Evolutionary conservation across 2,888 invertebrate genomes (phyloP).

Genomic region (Eumerus sabulonum): DNA sequence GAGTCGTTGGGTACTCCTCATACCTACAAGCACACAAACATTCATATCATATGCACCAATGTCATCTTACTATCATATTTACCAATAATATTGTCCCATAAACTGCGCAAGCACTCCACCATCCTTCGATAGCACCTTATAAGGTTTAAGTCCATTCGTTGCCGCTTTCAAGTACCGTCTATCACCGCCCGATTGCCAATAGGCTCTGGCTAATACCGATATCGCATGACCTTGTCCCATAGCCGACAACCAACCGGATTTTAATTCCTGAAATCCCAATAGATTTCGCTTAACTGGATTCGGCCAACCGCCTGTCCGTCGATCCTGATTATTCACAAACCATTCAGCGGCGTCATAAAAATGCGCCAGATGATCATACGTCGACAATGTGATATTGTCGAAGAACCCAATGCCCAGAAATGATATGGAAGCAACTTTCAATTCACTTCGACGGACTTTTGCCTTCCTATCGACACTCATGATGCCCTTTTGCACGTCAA

Average conservation of each 20-base stretch:
- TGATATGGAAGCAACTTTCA: slow-evolving; percentile 83
- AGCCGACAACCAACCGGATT: slow-evolving; percentile 96
- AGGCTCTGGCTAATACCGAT: slow-evolving; percentile 95
- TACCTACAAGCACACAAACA: slow-evolving; percentile 84
- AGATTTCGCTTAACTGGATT: slow-evolving; percentile 91
- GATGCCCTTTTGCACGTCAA: slow-evolving; percentile 95
- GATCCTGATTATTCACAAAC: slow-evolving; percentile 93
- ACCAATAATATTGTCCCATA: slow-evolving; percentile 93
- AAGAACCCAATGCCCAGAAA: slow-evolving; percentile 86
- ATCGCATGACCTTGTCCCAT: slow-evolving; percentile 99
- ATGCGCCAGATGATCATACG: slow-evolving; percentile 92
- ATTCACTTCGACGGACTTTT: slow-evolving; percentile 77
- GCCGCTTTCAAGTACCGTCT: slow-evolving; percentile 90
- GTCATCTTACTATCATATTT: slow-evolving; percentile 73
- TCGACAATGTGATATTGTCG: slow-evolving; percentile 88
- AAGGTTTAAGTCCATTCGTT: slow-evolving; percentile 87
- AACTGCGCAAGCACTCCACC: slow-evolving; percentile 93
- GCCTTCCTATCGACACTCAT: slow-evolving; percentile 79
- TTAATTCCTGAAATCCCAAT: slow-evolving; percentile 87
- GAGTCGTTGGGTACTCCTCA: slow-evolving; percentile 98
- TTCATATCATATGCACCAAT: not conserved
- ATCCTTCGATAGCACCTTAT: slow-evolving; percentile 85
- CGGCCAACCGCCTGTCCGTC: slow-evolving; percentile 93
- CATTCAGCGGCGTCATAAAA: slow-evolving; percentile 96
- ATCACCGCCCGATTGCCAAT: slow-evolving; percentile 88